phyloP scores from a whole-genome alignment of 2,113 vertebrate species.

The Amblyornis subalaris region DNA sequence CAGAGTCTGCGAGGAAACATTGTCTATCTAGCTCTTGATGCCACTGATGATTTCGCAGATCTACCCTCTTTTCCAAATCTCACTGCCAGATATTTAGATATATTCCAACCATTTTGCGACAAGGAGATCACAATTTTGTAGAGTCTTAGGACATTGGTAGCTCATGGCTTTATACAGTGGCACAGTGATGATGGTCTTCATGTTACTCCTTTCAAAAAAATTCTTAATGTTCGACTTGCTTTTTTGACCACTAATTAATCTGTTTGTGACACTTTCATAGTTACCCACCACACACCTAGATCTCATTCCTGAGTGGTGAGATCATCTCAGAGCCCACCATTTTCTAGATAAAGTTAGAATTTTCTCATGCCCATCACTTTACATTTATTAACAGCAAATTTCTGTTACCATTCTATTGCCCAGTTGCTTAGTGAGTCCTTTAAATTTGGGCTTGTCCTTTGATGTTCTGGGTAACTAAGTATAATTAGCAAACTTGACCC shows the following conservation, averaged over 20 bases:
- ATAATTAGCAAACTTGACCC: neutral
- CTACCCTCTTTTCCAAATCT: neutral
- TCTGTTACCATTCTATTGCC: neutral
- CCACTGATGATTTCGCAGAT: neutral
- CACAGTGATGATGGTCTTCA: neutral
- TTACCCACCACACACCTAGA: neutral
- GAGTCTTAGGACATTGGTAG: neutral
- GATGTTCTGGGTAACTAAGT: neutral
- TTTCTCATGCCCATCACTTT: neutral
- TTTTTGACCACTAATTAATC: neutral
- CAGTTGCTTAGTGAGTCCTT: neutral
- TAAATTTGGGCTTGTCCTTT: neutral
- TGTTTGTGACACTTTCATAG: neutral
- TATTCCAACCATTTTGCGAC: neutral
- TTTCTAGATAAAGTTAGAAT: neutral
- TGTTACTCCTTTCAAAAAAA: neutral
- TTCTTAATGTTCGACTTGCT: neutral
- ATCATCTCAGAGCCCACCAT: neutral
- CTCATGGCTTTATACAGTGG: fast-evolving
- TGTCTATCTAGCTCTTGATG: neutral
- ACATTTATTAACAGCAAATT: neutral
- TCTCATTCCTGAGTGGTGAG: neutral
- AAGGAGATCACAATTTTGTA: neutral
- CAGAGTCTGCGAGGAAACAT: neutral
- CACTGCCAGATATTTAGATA: neutral